Evolutionary conservation across 2,888 invertebrate genomes (phyloP).

Genomic region (Lottia scabra): DNA sequence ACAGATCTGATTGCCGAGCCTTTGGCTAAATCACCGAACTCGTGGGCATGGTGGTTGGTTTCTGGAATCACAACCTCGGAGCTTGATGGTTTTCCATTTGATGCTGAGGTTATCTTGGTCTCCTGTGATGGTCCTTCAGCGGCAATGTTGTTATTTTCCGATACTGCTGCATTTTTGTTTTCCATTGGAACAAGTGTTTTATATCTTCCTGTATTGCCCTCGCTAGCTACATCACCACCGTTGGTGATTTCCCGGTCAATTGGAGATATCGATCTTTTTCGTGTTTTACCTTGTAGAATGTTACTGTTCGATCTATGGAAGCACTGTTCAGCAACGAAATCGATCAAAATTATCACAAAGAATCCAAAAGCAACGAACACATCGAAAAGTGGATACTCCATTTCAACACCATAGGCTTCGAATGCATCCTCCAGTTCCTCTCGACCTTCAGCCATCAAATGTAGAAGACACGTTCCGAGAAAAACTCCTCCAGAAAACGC

Average conservation of each 20-base stretch:
- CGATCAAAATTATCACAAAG: slow-evolving; percentile 59
- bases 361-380: slow-evolving; percentile 59
- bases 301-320: background rate
- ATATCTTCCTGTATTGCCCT: background rate
- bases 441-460: slow-evolving; percentile 59
- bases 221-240: background rate
- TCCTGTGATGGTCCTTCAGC: background rate
- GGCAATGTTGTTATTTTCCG: background rate
- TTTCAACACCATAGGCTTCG: background rate
- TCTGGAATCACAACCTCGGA: background rate
- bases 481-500: slow-evolving; percentile 67
- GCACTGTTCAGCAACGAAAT: slow-evolving; percentile 23
- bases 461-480: slow-evolving; percentile 63
- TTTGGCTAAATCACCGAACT: background rate
- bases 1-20: slow-evolving; percentile 60
- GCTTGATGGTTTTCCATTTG: background rate
- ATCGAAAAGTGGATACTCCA: slow-evolving; percentile 60
- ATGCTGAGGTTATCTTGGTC: background rate
- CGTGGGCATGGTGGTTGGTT: background rate
- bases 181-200: background rate
- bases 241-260: background rate
- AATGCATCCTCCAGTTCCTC: slow-evolving; percentile 43
- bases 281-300: background rate
- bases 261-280: background rate
- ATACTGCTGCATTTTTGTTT: background rate